phyloP scores from a whole-genome alignment of 2,888 invertebrate genomes.

The Conchocele bisecta region DNA sequence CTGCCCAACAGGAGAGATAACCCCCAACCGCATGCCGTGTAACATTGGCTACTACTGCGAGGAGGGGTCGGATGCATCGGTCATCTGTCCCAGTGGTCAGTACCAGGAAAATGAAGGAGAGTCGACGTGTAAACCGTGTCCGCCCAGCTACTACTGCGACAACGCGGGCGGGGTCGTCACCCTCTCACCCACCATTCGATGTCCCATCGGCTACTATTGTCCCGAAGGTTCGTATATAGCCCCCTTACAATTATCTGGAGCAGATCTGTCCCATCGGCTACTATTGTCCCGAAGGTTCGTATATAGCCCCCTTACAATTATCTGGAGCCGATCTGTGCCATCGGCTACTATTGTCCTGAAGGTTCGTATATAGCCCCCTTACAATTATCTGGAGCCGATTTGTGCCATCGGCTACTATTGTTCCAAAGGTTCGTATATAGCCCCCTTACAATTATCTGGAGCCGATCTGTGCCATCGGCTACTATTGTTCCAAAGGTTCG shows the following conservation, averaged over 20 bases:
- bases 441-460: no score
- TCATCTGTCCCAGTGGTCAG: constrained; percentile 74
- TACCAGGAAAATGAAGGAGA: constrained; percentile 76
- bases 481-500: no score
- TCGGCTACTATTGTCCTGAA: constrained; percentile 76
- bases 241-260: constrained; percentile 67
- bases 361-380: no score
- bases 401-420: no score
- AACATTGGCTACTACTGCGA: constrained; percentile 79
- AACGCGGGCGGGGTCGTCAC: constrained; percentile 76
- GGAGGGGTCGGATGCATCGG: constrained; percentile 62
- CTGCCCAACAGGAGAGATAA: constrained; percentile 76
- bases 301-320: constrained; percentile 86
- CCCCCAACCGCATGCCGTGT: constrained; percentile 69
- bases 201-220: constrained; percentile 79
- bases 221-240: constrained; percentile 72
- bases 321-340: constrained; percentile 69
- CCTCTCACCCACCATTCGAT: constrained; percentile 74
- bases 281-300: constrained; percentile 82
- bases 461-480: no score
- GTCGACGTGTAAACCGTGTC: constrained; percentile 75
- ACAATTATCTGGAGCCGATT: no score
- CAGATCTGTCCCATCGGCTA: constrained; percentile 74
- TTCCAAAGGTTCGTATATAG: no score
- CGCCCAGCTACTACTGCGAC: constrained; percentile 80